Evolutionary conservation across 2,113 vertebrate species (phyloP).

Genomic region (Hippocampus barbouri): DNA sequence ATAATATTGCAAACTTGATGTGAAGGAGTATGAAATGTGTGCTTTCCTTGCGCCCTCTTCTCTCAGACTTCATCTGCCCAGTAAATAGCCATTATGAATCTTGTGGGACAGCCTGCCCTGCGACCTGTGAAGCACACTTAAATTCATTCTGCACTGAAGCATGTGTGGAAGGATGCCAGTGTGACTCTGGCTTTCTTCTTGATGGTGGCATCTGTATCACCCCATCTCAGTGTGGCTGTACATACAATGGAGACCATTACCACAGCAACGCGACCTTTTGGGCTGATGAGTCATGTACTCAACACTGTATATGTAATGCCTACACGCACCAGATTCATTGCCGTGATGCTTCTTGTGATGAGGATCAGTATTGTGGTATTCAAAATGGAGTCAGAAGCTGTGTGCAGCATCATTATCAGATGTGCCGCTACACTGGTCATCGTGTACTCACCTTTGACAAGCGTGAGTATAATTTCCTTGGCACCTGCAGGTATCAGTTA

Average conservation of each 20-base stretch:
- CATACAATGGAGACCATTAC: conserved; percentile 43
- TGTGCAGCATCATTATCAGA: neutral
- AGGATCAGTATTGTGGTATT: neutral
- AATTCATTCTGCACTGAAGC: conserved; percentile 40
- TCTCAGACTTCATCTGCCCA: conserved; percentile 35
- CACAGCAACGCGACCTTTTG: conserved; percentile 52
- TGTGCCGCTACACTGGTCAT: conserved; percentile 16
- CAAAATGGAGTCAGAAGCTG: conserved; percentile 9
- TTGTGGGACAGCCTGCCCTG: conserved; percentile 58
- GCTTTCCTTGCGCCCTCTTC: conserved; percentile 9
- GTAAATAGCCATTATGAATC: conserved; percentile 61
- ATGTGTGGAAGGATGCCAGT: conserved; percentile 67
- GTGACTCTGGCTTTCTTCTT: conserved; percentile 55
- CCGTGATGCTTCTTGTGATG: conserved; percentile 11
- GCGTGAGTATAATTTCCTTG: conserved; percentile 22
- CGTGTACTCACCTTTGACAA: conserved; percentile 32
- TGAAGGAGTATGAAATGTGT: conserved; percentile 1
- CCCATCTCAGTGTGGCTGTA: conserved; percentile 52
- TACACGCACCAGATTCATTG: conserved; percentile 22
- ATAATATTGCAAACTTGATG: neutral
- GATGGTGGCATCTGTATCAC: conserved; percentile 57
- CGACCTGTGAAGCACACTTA: conserved; percentile 47
- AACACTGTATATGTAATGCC: conserved; percentile 34
- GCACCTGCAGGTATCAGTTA: conserved; percentile 36
- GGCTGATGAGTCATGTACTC: conserved; percentile 37